Conservation (phyloP, 2,797 vertebrate species). For the Sebastes melanostomus region DNA sequence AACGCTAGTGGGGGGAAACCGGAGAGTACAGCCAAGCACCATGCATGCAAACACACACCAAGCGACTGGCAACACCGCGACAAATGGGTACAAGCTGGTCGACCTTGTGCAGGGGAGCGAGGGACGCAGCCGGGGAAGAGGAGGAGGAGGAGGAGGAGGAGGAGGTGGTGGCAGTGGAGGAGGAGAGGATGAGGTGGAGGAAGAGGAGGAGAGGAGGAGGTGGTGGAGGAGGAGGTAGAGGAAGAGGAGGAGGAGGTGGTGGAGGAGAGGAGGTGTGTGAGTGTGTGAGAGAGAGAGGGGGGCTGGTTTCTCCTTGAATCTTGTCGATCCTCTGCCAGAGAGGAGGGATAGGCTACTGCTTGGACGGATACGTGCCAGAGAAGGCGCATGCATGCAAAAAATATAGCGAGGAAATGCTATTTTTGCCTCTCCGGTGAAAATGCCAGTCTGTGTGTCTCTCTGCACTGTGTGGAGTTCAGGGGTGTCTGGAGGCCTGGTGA, state of each 20-base stretch:
- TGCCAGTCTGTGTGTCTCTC: constrained; percentile 31
- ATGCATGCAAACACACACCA: constrained; percentile 24
- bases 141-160: neutral
- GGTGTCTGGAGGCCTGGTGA: constrained; percentile 44
- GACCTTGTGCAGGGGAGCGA: constrained; percentile 76
- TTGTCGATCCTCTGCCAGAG: constrained; percentile 53
- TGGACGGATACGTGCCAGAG: constrained; percentile 60
- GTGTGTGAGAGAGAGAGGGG: neutral
- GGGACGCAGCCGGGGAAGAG: constrained; percentile 58
- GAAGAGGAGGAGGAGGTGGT: neutral
- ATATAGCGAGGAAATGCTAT: constrained; percentile 66
- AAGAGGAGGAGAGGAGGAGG: neutral
- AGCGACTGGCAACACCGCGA: constrained; percentile 60
- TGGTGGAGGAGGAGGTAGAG: neutral
- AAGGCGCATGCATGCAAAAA: constrained; percentile 53
- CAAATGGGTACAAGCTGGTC: constrained; percentile 67
- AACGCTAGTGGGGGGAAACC: constrained; percentile 34
- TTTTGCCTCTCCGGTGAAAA: constrained; percentile 58
- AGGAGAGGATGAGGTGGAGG: neutral
- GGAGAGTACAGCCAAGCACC: constrained; percentile 37
- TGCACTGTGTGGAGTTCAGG: constrained; percentile 13
- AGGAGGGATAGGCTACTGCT: constrained; percentile 29
- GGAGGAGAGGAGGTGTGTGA: neutral
- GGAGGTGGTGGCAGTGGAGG: neutral
- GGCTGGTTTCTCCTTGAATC: constrained; percentile 64